Conservation (phyloP, 1,140 invertebrate species). For the Drosophila serrata region DNA sequence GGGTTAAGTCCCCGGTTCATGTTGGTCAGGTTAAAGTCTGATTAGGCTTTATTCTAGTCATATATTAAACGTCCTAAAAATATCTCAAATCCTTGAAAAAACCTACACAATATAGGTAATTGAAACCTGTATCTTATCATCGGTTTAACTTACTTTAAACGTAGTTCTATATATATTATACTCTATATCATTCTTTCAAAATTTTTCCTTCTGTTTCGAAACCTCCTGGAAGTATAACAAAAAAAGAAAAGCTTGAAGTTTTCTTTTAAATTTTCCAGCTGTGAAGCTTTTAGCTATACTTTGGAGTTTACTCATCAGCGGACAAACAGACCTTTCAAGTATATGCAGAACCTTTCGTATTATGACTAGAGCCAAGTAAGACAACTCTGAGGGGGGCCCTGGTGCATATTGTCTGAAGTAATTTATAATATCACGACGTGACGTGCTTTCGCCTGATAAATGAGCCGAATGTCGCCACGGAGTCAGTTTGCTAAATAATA, state of each 20-base stretch:
- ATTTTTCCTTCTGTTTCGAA: background rate
- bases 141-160: background rate
- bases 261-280: background rate
- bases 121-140: too few relatives aligned
- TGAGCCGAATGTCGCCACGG: slow-evolving; percentile 51
- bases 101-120: too few relatives aligned
- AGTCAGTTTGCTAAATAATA: slow-evolving; percentile 57
- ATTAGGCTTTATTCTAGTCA: background rate
- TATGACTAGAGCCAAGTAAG: slow-evolving; percentile 4
- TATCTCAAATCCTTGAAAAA: background rate
- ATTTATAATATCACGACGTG: slow-evolving; percentile 52
- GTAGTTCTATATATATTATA: too few relatives aligned
- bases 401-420: slow-evolving; percentile 45
- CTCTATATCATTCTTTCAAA: background rate
- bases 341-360: background rate
- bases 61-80: too few relatives aligned
- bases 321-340: background rate
- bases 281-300: background rate
- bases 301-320: background rate
- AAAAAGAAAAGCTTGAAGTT: background rate
- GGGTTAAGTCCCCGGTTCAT: background rate
- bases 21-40: too few relatives aligned
- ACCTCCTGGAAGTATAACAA: background rate
- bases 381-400: slow-evolving; percentile 7
- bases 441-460: slow-evolving; percentile 54